Base-by-base conservation (phyloP, 2,888 invertebrate species). In the Tillus elongatus region DNA sequence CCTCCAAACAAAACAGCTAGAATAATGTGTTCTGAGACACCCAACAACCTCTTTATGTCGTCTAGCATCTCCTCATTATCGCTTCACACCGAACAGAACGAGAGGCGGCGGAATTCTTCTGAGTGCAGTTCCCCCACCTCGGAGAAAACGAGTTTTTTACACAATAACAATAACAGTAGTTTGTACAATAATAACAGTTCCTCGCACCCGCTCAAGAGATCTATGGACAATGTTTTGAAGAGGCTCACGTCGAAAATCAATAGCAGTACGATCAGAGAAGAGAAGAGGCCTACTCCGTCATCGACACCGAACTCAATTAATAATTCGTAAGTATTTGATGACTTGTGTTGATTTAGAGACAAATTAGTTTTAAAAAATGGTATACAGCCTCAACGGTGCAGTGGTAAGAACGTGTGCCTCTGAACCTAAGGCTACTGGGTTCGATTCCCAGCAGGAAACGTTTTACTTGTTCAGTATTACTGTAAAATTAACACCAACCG, bases 171-270 rank as follows among this genome's bases (percentile, higher is more conserved):
- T 52, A 80, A 77, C 59, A 75, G 72, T 64, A 75, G 74, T 57
- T 65, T 77, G 61, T 67, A 73, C 58, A 77, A 77, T 57, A 77
- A 76, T 52, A 77, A 77, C 57, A 61, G 68, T 69, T 65, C 66
- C 46, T 70, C 66, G 47, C 73, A 73, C 39, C 75, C 76, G 42
- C 71, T 75, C 51, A 84, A 84, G 67, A 72, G 83, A 64, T 84
- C 88, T 43, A 90, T 91, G 90, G 90, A 91, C 70, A 88, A 90
- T 70, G 90, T 91, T 30, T 72, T 89, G 36, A 86, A 87, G 67
- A 76, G 85, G 63, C 73, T 74, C 52, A 88, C 86, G 47, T 84
- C 86, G 44, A 89, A 88, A 68, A 84, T 85, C 78, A 80, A 82
- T 62, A 81, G 78, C 63, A 82, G 80, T 57, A 79, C 79, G 27